Base-by-base conservation (phyloP, 2,888 invertebrate genomes). In the Scaeva pyrastri region DNA sequence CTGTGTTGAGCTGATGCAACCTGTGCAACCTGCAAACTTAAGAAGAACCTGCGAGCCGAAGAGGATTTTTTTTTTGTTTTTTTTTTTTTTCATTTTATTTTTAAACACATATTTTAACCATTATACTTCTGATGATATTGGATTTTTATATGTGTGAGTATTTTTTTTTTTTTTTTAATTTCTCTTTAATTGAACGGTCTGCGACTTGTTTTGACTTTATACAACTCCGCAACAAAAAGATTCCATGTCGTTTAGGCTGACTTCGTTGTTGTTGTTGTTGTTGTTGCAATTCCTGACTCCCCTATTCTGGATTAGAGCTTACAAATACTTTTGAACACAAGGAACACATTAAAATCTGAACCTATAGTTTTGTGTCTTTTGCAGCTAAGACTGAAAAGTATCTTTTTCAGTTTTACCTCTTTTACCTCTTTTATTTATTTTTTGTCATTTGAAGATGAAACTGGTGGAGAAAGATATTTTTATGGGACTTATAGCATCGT, bases 201-300 rank as follows among this genome's bases (percentile, higher is more conserved):
- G 39, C 14, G 60, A 39, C 60, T 62, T 62, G 60, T 62, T 41
- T 62, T 62, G 41, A 62, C 60, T 62, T 41, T 56, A n/a, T n/a
- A 56, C 56, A 56, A 56, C 60, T 62, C 60, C 60, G 31, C 41
- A 41, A 62, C 60, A 14, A 62, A 62, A 62, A 41, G 23, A 60
- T 41, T 41, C n/a, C 41, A 62, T 43, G 41, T 41, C 60, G 12
- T 58, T 31, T 36, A 58, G 16, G 31, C 31, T 56, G 56, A 16
- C n/a, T n/a, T n/a, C 31, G 56, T 56, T 56, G 56, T 36, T 56
- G 31, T 50, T 26, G 26, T 26, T 26, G 3, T 26, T 26, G 3
- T 12, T 41, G 41, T 43, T 55, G 55, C 52, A 31, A 31, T 58
- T 39, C 58, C 58, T 12, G 19, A 6, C 39, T 19, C 36, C 36